Evolutionary conservation across 92 coral and sea anemone species (phyloP).

Genomic region (Bergia sp.): DNA sequence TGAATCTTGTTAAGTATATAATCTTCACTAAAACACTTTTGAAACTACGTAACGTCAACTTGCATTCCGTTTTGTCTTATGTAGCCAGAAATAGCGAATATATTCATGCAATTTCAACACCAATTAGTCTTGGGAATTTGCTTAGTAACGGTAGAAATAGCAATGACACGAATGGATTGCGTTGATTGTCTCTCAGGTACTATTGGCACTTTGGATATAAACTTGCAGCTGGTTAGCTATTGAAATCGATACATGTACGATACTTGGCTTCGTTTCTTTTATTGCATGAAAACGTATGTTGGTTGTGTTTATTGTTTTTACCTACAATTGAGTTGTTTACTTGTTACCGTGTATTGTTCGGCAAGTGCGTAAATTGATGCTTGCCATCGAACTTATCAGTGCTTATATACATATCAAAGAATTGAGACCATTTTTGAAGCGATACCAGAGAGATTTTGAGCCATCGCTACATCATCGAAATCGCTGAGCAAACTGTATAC

Average conservation of each 20-base stretch:
- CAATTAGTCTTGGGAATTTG: not conserved
- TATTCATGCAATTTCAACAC: not conserved
- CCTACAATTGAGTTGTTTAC: not conserved
- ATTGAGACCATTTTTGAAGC: not conserved
- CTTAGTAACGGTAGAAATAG: slow-evolving; percentile 1
- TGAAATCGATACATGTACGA: not conserved
- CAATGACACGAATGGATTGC: slow-evolving; percentile 3
- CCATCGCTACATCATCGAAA: not conserved
- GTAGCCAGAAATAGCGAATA: not conserved
- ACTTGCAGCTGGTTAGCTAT: not conserved
- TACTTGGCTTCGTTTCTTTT: too few relatives aligned
- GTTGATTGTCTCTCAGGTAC: not conserved
- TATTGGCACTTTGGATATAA: not conserved
- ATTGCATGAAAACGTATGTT: too few relatives aligned
- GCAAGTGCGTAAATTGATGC: not conserved
- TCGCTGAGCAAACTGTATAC: not conserved
- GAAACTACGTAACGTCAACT: not conserved
- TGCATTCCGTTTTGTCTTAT: not conserved
- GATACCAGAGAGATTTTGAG: not conserved
- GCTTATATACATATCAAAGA: not conserved
- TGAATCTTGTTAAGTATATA: too few relatives aligned
- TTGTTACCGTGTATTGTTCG: not conserved
- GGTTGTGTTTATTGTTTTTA: too few relatives aligned
- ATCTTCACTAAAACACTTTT: too few relatives aligned
- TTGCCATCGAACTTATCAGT: not conserved